Base-by-base conservation (phyloP, 2,888 invertebrate species). In the Cheilosia urbana region DNA sequence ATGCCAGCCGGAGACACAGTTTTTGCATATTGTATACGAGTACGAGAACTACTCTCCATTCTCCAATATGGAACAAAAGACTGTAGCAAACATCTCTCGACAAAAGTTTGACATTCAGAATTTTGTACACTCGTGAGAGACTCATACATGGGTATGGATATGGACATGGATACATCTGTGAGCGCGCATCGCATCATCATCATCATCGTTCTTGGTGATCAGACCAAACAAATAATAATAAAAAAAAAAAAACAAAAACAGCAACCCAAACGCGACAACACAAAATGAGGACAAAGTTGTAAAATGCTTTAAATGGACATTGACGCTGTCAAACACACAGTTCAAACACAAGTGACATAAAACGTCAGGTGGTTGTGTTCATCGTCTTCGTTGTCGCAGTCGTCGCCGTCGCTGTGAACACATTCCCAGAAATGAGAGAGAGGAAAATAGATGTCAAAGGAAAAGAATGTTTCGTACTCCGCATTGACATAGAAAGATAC, bases 251-350 rank as follows among this genome's bases (percentile, higher is more conserved):
- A 24, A 65, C 21, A 37, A 63, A 53, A 53, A 71, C 51, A 53
- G 45, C 65, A 57, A 60, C 81, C 60, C 42, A 60, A 72, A 72
- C 57, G 73, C 79, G 57, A 79, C 72, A 79, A 79, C 66, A 51
- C 55, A 80, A 90, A 91, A 90, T 90, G 91, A 88, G 91, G 91
- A 91, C 91, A 91, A 90, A 91, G 90, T 91, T 91, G 91, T 91
- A 91, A 91, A 90, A 89, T 89, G 90, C 90, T 90, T 91, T 90
- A 90, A 90, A 91, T 91, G 90, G 91, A 91, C 92, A 91, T 90
- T 91, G 91, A 91, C 90, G 91, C 90, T 91, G 91, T 91, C 92
- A 91, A 88, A 89, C 69, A 73, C 73, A 82, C 85, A 84, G 82
- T 87, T 88, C 87, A 79, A 75, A 79, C 80, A 62, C 77, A 82